Percentiles rank a stretch among this genome's conserved stretches.
Conservation (phyloP, 2,113 vertebrate genomes). For the Chloroceryle aenea region DNA sequence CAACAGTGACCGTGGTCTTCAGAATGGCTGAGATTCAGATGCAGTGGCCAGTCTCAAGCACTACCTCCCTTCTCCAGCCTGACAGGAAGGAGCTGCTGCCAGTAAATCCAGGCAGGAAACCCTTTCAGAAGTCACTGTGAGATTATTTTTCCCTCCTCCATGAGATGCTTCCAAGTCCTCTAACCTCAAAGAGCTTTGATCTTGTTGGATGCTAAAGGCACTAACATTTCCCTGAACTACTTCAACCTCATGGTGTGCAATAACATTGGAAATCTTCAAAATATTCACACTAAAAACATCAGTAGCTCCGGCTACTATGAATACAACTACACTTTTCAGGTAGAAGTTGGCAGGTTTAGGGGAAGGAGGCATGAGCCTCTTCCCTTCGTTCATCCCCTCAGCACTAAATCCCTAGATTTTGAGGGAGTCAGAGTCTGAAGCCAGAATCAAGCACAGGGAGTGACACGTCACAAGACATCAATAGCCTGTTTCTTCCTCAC, state of each 20-base stretch:
- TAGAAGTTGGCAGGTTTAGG: neutral
- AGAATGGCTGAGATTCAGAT: neutral
- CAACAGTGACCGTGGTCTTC: neutral
- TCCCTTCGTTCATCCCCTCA: neutral
- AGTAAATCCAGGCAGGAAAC: neutral
- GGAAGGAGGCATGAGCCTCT: neutral
- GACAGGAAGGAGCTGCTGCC: neutral
- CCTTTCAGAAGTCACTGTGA: neutral
- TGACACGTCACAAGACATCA: rapidly evolving
- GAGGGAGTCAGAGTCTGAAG: neutral
- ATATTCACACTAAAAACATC: neutral
- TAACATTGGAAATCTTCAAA: neutral
- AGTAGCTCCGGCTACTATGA: neutral
- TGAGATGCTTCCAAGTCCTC: neutral
- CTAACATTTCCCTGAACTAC: neutral
- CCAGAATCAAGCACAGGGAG: neutral
- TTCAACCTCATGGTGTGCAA: neutral
- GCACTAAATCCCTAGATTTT: neutral
- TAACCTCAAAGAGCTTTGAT: neutral
- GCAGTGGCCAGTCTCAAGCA: rapidly evolving
- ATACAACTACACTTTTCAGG: neutral
- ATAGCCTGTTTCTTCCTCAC: neutral
- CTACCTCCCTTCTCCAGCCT: neutral
- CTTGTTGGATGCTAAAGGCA: neutral
- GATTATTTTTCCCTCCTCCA: no score